phyloP scores from a whole-genome alignment of 1,140 invertebrate genomes.

The Episyrphus balteatus region DNA sequence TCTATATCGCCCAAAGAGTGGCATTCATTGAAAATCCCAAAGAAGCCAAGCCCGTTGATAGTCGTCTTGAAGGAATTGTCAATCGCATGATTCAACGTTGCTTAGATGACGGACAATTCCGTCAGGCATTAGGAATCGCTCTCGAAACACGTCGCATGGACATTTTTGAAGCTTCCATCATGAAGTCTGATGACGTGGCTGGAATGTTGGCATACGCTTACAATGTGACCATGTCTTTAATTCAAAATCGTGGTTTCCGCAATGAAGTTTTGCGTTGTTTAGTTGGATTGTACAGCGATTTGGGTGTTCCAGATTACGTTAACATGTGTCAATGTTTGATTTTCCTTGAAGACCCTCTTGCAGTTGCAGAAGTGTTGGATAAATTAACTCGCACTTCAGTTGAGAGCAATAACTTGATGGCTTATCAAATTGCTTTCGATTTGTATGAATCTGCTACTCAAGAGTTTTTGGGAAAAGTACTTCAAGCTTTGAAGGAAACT shows the following conservation, averaged over 20 bases:
- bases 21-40: slow-evolving; percentile 50
- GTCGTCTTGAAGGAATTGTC: slow-evolving; percentile 84
- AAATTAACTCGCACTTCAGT: slow-evolving; percentile 71
- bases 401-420: slow-evolving; percentile 71
- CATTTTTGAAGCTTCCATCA: slow-evolving; percentile 81
- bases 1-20: slow-evolving; percentile 81
- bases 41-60: slow-evolving; percentile 65
- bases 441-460: slow-evolving; percentile 98
- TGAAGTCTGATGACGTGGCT: slow-evolving; percentile 79
- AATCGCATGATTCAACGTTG: slow-evolving; percentile 96
- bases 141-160: slow-evolving; percentile 94
- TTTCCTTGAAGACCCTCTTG: slow-evolving; percentile 84
- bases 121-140: slow-evolving; percentile 87
- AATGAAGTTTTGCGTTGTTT: slow-evolving; percentile 79
- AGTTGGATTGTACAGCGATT: slow-evolving; percentile 78
- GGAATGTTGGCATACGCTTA: slow-evolving; percentile 92
- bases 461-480: slow-evolving; percentile 84
- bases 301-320: slow-evolving; percentile 85
- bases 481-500: slow-evolving; percentile 70
- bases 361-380: slow-evolving; percentile 84
- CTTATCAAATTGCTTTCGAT: slow-evolving; percentile 98
- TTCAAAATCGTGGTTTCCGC: slow-evolving; percentile 86
- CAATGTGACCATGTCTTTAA: slow-evolving; percentile 89
- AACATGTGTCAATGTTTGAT: slow-evolving; percentile 96
- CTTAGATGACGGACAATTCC: slow-evolving; percentile 84